These are phyloP conservation scores for Porites divaricata DNA, from an alignment of 92 coral and sea anemone species.

Conservation along the genomic window DNA sequence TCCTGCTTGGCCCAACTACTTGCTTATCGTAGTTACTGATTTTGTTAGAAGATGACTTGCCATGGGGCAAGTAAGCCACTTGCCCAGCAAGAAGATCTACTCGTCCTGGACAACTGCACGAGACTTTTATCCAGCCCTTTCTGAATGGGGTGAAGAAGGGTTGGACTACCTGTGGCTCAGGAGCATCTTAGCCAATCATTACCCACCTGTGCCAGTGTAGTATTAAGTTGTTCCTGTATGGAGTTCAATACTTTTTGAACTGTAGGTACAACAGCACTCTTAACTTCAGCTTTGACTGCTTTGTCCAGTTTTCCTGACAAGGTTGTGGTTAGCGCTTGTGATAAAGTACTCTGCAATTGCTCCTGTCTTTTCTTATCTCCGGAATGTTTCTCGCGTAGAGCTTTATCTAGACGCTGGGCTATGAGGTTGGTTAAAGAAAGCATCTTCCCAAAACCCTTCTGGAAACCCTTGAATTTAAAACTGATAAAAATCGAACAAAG, in stretches of 20 bases:
- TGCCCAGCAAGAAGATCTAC: too few species aligned
- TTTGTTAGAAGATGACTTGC: too few species aligned
- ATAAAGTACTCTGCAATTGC: constrained; percentile 82
- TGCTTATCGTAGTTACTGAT: too few species aligned
- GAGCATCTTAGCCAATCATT: not conserved
- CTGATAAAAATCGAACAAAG: too few species aligned
- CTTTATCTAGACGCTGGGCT: constrained; percentile 92
- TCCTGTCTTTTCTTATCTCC: constrained; percentile 92
- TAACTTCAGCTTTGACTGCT: constrained; percentile 85
- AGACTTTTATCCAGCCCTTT: too few species aligned
- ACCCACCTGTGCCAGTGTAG: constrained; percentile 86
- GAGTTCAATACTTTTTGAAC: constrained; percentile 81
- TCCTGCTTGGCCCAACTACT: too few species aligned
- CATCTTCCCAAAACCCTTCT: not conserved
- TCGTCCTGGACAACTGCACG: too few species aligned
- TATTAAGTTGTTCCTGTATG: constrained; percentile 89
- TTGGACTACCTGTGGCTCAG: not conserved
- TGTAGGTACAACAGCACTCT: constrained; percentile 82
- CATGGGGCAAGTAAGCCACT: too few species aligned
- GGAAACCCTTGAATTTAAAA: not conserved
- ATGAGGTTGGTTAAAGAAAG: constrained; percentile 22
- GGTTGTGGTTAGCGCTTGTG: constrained; percentile 86
- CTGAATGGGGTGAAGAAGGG: too few species aligned
- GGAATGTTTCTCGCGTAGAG: constrained; percentile 82
- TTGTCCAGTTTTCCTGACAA: constrained; percentile 92